phyloP scores from a whole-genome alignment of 1,140 invertebrate genomes.

The Diabrotica undecimpunctata region DNA sequence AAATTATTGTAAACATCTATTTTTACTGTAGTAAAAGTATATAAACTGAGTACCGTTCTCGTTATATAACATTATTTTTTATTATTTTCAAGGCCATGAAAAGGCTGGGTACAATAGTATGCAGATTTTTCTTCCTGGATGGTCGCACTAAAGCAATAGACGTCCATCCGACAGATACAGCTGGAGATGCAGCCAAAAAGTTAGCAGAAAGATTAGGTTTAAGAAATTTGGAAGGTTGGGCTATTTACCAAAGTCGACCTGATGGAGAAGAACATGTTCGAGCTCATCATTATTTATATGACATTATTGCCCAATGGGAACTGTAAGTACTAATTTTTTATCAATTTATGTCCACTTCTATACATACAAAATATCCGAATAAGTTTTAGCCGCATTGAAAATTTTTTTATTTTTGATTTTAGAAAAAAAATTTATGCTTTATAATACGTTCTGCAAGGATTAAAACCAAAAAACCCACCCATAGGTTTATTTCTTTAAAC shows the following conservation, averaged over 20 bases:
- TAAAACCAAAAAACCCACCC: no score
- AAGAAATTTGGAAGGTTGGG: slow-evolving; percentile 84
- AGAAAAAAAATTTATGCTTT: no score
- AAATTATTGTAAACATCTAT: no score
- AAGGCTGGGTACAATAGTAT: slow-evolving; percentile 86
- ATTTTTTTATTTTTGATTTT: no score
- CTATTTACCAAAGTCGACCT: slow-evolving; percentile 81
- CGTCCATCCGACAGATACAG: slow-evolving; percentile 91
- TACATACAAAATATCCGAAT: no score
- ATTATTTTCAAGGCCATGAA: slow-evolving; percentile 70
- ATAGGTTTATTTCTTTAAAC: no score
- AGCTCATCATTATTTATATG: slow-evolving; percentile 88
- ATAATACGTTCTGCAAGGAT: no score
- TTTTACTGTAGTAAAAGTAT: no score
- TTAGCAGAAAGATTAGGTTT: slow-evolving; percentile 87
- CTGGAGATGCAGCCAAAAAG: slow-evolving; percentile 81
- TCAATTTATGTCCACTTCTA: no score
- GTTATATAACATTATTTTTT: neutral
- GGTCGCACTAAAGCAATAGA: slow-evolving; percentile 93
- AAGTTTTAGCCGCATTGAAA: no score
- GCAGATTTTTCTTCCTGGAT: slow-evolving; percentile 92
- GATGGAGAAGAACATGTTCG: slow-evolving; percentile 90
- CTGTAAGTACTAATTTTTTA: slow-evolving; percentile 57
- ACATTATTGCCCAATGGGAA: slow-evolving; percentile 92
- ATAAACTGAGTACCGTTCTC: no score